These are phyloP conservation scores for Opisthograptis luteolata DNA, from an alignment of 2,888 invertebrate genomes.

Conservation along the genomic window DNA sequence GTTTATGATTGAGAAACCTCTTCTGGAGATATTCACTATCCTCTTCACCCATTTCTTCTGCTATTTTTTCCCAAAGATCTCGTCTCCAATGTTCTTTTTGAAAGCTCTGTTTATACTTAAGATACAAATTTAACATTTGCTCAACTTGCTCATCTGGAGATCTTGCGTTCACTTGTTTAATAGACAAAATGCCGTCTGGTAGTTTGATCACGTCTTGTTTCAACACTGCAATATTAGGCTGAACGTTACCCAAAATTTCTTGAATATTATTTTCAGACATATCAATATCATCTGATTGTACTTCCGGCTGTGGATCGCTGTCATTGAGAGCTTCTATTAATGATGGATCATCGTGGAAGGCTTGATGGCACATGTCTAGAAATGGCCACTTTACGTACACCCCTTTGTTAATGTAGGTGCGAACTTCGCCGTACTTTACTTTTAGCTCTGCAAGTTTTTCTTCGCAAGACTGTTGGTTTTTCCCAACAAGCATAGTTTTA, in stretches of 20 bases:
- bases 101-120: slow-evolving; percentile 61
- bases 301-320: not conserved
- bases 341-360: slow-evolving; percentile 62
- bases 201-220: slow-evolving; percentile 16
- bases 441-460: slow-evolving; percentile 56
- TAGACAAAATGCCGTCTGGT: slow-evolving; percentile 42
- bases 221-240: slow-evolving; percentile 17
- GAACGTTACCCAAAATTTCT: no score
- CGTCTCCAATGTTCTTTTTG: slow-evolving; percentile 57
- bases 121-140: slow-evolving; percentile 63
- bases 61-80: slow-evolving; percentile 70
- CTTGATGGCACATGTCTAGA: slow-evolving; percentile 63
- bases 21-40: slow-evolving; percentile 74
- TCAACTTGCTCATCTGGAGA: slow-evolving; percentile 60
- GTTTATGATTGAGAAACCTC: slow-evolving; percentile 71
- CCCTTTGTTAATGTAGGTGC: slow-evolving; percentile 52
- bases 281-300: not conserved
- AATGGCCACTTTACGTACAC: slow-evolving; percentile 55
- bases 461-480: slow-evolving; percentile 61
- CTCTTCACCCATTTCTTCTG: slow-evolving; percentile 64
- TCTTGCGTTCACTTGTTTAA: slow-evolving; percentile 36
- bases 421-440: slow-evolving; percentile 54
- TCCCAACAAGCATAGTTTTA: slow-evolving; percentile 68
- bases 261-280: no score
- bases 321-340: not conserved